A percentile compares a stretch with the other conserved stretches of the same genome.
Conservation (phyloP, 2,888 invertebrate species). For the Steinernema carpocapsae region DNA sequence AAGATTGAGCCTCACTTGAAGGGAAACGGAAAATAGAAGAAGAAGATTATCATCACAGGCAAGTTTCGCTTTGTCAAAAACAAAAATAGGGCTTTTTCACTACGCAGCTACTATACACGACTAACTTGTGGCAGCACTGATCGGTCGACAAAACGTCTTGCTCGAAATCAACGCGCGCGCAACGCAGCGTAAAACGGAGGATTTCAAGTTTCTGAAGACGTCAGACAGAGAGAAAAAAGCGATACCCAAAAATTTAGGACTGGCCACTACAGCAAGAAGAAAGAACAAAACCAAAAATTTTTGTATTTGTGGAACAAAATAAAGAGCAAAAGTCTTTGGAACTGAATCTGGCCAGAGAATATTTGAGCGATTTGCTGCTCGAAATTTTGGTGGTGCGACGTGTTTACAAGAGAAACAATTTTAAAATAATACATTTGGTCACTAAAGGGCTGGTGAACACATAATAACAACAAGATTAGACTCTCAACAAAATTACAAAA, state of each 20-base stretch:
- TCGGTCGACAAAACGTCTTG: slow-evolving; percentile 17
- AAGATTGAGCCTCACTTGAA: not conserved
- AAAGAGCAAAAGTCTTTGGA: not conserved
- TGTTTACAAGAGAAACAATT: too few species aligned
- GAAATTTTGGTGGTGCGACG: too few species aligned
- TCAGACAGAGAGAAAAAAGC: not conserved
- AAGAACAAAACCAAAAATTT: not conserved
- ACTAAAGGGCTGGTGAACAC: too few species aligned
- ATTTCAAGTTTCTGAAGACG: not conserved
- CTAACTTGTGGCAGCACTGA: slow-evolving; percentile 18
- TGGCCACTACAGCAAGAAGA: not conserved
- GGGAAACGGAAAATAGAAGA: not conserved
- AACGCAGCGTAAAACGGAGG: not conserved
- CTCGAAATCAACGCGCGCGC: not conserved
- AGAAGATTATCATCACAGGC: not conserved
- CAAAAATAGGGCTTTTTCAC: not conserved
- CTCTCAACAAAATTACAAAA: too few species aligned
- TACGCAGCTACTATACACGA: slow-evolving; percentile 25
- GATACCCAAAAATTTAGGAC: not conserved
- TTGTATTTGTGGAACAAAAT: not conserved
- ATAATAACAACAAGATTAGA: too few species aligned
- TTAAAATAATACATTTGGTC: too few species aligned
- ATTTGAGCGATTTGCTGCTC: too few species aligned
- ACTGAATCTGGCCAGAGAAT: not conserved
- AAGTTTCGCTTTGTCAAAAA: not conserved